Conservation (phyloP, 2,113 vertebrate genomes). For the Amphiprion ocellaris region DNA sequence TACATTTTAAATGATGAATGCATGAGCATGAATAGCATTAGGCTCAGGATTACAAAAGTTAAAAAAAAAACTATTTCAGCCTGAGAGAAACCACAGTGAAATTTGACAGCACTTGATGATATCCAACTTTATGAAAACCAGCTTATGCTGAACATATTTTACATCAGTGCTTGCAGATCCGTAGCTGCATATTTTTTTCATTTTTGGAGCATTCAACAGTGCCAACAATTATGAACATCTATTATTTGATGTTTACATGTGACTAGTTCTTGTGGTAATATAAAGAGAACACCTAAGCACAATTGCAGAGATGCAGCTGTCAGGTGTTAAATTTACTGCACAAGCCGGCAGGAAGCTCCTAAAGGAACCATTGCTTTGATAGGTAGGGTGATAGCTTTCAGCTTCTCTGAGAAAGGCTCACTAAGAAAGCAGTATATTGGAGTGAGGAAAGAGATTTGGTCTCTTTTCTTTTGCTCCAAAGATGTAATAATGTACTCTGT, state of each 20-base stretch:
- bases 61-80: background rate
- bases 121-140: background rate
- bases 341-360: conserved; percentile 32
- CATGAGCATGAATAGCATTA: background rate
- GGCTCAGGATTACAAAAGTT: background rate
- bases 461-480: conserved; percentile 11
- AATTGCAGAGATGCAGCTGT: conserved; percentile 22
- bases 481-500: conserved; percentile 5
- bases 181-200: background rate
- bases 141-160: background rate
- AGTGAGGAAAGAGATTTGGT: background rate
- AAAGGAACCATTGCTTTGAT: conserved; percentile 49
- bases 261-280: background rate
- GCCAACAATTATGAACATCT: conserved; percentile 7
- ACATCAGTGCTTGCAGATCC: background rate
- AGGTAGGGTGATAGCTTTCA: conserved; percentile 44
- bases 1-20: background rate
- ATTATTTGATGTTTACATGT: background rate
- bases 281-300: conserved; percentile 18
- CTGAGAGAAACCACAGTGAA: background rate
- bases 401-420: conserved; percentile 27
- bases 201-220: background rate
- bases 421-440: background rate
- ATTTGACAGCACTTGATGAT: background rate
- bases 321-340: conserved; percentile 49